Conservation (phyloP, 2,113 vertebrate genomes). For the Poeciliopsis prolifica region DNA sequence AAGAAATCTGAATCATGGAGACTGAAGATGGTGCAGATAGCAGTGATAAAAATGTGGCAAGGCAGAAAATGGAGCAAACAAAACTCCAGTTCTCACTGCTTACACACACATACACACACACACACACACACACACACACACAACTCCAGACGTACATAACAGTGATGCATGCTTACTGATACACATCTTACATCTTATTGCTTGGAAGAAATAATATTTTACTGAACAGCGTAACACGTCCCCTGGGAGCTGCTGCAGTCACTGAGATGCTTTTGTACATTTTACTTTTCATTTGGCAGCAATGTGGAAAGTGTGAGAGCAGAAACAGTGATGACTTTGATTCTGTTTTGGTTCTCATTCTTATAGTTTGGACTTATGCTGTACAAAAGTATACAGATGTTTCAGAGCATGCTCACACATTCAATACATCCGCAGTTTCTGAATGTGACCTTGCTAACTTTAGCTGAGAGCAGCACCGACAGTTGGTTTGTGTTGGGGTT, state of each 20-base stretch:
- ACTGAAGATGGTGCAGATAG: constrained; percentile 22
- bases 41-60: constrained; percentile 27
- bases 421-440: constrained; percentile 1
- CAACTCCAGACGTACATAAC: background rate
- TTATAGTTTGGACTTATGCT: background rate
- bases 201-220: constrained; percentile 39
- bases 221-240: constrained; percentile 22
- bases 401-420: background rate
- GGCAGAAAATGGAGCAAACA: background rate
- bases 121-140: background rate
- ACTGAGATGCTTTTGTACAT: constrained; percentile 9
- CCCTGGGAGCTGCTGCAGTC: constrained; percentile 21
- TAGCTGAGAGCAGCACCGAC: background rate
- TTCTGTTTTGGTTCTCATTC: background rate
- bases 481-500: background rate
- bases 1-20: background rate
- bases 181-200: constrained; percentile 40
- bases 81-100: background rate
- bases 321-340: background rate
- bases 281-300: constrained; percentile 3
- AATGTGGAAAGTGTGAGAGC: background rate
- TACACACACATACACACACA: too few relatives aligned
- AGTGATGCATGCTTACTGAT: background rate
- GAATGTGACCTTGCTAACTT: background rate
- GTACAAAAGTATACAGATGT: background rate